Conservation (phyloP, 2,797 vertebrate species). For the Rallus crepitans region DNA sequence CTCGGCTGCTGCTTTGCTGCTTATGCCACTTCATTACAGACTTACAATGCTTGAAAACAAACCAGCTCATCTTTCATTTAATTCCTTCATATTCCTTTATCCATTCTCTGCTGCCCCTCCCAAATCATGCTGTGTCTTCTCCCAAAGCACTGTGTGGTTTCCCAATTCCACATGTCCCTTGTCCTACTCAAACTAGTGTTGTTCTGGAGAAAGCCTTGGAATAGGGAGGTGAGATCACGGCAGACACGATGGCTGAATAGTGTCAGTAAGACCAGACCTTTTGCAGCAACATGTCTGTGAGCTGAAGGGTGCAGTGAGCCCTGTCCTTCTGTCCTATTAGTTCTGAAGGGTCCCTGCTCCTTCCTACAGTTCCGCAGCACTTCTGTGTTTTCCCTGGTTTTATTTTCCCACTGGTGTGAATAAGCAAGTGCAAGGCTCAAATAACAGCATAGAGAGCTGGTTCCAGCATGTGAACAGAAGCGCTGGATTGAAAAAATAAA, state of each 20-base stretch:
- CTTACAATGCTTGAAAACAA: background rate
- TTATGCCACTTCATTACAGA: background rate
- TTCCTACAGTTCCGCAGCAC: background rate
- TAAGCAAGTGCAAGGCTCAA: background rate
- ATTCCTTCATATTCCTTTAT: background rate
- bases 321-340: background rate
- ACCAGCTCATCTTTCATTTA: background rate
- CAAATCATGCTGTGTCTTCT: background rate
- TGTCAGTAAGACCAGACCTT: background rate
- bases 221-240: background rate
- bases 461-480: background rate
- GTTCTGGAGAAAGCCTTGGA: background rate
- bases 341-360: background rate
- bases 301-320: background rate
- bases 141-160: background rate
- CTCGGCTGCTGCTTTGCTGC: background rate
- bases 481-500: background rate
- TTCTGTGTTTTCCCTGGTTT: background rate
- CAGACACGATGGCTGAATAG: background rate
- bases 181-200: background rate
- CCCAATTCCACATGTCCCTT: background rate
- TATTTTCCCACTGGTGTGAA: background rate
- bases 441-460: background rate
- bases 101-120: background rate
- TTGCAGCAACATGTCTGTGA: background rate